Evolutionary conservation across 1,140 invertebrate genomes (phyloP).

Genomic region (Lepidotrigona ventralis): DNA sequence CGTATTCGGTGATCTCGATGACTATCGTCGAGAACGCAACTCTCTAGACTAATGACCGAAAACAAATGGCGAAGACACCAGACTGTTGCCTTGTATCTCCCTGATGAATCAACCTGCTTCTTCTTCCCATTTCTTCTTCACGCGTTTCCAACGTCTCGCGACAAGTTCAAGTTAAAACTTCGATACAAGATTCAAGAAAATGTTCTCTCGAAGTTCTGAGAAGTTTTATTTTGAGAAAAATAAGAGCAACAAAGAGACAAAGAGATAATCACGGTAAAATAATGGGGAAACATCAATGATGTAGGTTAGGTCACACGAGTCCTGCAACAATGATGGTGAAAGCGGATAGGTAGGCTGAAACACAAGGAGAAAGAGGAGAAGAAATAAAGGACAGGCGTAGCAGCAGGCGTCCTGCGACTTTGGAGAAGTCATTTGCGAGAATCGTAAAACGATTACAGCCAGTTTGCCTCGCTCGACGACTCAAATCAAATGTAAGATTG

Average conservation of each 20-base stretch:
- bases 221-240: too few species aligned
- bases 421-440: constrained; percentile 71
- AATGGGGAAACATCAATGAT: neutral
- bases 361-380: neutral
- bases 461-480: constrained; percentile 61
- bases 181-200: neutral
- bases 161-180: neutral
- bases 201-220: too few species aligned
- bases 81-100: neutral
- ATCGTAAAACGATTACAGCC: constrained; percentile 71
- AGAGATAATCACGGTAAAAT: neutral
- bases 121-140: neutral
- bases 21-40: neutral
- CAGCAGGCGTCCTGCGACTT: constrained; percentile 62
- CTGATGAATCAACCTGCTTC: neutral
- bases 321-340: neutral
- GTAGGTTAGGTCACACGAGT: neutral
- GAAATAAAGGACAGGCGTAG: constrained; percentile 28
- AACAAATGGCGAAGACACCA: neutral
- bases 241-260: neutral
- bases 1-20: neutral
- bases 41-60: constrained; percentile 9
- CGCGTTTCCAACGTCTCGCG: neutral
- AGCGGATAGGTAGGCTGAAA: neutral
- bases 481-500: constrained; percentile 66